These are phyloP conservation scores for Hermaeophaga mercurialis DNA, from an alignment of 2,888 invertebrate genomes.

Conservation along the genomic window DNA sequence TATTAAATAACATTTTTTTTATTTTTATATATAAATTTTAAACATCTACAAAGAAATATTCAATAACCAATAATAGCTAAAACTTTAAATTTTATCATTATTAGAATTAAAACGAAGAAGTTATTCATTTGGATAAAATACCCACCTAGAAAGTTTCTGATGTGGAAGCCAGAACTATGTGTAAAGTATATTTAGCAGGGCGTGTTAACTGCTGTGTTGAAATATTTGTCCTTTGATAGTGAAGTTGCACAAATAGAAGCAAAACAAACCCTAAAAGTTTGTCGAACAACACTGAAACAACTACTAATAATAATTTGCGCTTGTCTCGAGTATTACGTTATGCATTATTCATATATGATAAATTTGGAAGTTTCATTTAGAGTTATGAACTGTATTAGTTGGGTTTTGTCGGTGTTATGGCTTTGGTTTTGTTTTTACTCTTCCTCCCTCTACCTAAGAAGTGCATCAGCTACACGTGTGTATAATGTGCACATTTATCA, in stretches of 20 bases:
- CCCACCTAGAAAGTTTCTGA: conserved; percentile 9
- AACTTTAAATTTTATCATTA: too few species aligned
- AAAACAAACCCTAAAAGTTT: conserved; percentile 21
- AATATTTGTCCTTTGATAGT: conserved; percentile 22
- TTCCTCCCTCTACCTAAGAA: not conserved
- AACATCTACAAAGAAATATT: too few species aligned
- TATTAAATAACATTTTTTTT: too few species aligned
- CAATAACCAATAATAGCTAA: too few species aligned
- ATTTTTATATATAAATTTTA: too few species aligned
- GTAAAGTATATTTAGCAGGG: conserved; percentile 12
- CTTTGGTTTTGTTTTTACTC: not conserved
- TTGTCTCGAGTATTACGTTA: conserved; percentile 15
- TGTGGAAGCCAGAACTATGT: not conserved
- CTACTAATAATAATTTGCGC: conserved; percentile 21
- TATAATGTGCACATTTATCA: not conserved
- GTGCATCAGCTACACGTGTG: not conserved
- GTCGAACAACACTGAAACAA: conserved; percentile 19
- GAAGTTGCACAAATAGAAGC: conserved; percentile 19
- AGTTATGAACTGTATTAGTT: conserved; percentile 5
- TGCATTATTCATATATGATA: conserved; percentile 21
- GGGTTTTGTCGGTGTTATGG: conserved; percentile 2
- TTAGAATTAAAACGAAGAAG: too few species aligned
- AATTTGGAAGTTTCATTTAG: conserved; percentile 10
- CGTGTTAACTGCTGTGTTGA: conserved; percentile 15
- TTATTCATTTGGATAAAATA: conserved; percentile 8